Percentiles rank a stretch among this genome's conserved stretches.
Evolutionary conservation across 2,797 vertebrate species (phyloP).

Genomic region (Mormyrops boulengeri): DNA sequence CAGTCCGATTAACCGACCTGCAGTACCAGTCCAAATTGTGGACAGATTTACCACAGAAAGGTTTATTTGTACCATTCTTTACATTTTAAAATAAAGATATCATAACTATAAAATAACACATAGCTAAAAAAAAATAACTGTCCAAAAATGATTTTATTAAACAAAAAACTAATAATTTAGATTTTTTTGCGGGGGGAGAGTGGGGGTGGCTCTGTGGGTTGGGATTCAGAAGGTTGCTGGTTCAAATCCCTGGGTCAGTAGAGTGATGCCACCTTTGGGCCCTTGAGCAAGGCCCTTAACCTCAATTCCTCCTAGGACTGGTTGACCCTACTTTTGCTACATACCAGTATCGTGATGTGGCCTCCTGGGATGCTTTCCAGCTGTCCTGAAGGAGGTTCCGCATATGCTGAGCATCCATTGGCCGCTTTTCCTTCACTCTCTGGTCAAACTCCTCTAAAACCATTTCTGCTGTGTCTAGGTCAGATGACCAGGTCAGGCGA

Average conservation of each 20-base stretch:
- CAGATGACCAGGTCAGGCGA: background rate
- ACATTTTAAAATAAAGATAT: background rate
- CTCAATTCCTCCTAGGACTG: background rate
- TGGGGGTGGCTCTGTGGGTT: background rate
- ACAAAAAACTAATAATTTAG: background rate
- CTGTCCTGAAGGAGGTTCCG: background rate
- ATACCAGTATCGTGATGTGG: background rate
- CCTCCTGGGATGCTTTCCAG: background rate
- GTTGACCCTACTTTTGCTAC: background rate
- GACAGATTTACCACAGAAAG: background rate
- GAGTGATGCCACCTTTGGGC: background rate
- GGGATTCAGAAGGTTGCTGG: background rate
- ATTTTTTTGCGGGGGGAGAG: background rate
- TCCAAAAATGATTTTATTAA: background rate
- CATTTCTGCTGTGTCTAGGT: background rate
- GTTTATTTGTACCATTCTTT: background rate
- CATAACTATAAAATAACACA: background rate
- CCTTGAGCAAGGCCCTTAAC: background rate
- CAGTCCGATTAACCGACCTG: background rate
- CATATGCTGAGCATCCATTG: background rate
- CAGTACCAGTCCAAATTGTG: background rate
- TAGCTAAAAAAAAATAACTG: background rate
- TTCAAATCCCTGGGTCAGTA: background rate
- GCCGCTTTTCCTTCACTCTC: background rate
- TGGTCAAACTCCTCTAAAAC: background rate